Evolutionary conservation across 2,888 invertebrate species (phyloP), one percentile per base, ranked within the genome.

Genomic region (Drosophila histrio): DNA sequence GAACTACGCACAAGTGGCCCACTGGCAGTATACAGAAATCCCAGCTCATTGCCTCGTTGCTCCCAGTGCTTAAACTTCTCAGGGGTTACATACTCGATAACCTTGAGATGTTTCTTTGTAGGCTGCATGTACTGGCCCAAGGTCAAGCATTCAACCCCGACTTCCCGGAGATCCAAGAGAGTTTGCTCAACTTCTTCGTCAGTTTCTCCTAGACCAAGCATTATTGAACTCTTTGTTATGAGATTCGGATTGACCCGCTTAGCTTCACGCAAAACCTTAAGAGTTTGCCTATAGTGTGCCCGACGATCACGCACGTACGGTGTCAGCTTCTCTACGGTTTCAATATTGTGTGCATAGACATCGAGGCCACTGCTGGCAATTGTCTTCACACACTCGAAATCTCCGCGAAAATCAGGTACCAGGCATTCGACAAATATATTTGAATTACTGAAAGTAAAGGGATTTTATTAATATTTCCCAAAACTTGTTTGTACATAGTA

Each of bases 61-160:
- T 98, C 96, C 98, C 98, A 99, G 56, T 95, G 92, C 86, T 95
- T 93, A 91, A 96, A 99, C 92, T 97, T 98, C 69, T 96, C 96
- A 0, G 99, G 99, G 0, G 98, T 98, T 0, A 99, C 97, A 92
- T 99, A 99, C 91, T 99, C 99, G 39, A 95, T 95, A 0, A 98
- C 96, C 93, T 97, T 97, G 22, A 99, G 93, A 91, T 99, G 99
- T 7, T 96, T 94, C 89, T 98, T 99, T 0, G 99, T 99, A 0
- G 99, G 99, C 91, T 99, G 99, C 99, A 99, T 99, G 92, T 99
- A 99, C 90, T 99, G 99, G 0, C 99, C 99, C 4, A 99, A 93
- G 0, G 99, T 99, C 0, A 99, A 92, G 90, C 99, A 99, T 92
- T 99, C 99, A 0, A 99, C 99, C 30, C 95, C 96, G 0, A 93